Evolutionary conservation across 1,140 invertebrate genomes (phyloP).

Genomic region (Lethrus apterus): DNA sequence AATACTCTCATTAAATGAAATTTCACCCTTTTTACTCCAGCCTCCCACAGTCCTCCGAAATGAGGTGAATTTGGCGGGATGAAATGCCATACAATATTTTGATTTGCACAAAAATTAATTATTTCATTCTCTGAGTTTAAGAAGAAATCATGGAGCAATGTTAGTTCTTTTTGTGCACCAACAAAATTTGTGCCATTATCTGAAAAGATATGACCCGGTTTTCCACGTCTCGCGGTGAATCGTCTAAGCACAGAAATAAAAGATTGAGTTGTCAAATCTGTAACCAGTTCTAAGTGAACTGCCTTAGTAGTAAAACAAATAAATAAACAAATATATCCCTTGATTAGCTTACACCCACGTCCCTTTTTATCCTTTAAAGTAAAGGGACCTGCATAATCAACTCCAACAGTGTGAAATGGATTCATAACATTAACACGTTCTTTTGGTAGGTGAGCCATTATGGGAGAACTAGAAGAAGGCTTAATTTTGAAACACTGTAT

Average conservation of each 20-base stretch:
- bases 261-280: constrained; percentile 31
- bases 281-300: constrained; percentile 43
- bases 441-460: constrained; percentile 26
- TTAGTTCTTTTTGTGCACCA: constrained; percentile 25
- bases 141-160: not conserved
- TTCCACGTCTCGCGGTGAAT: constrained; percentile 35
- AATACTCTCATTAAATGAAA: constrained; percentile 28
- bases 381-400: constrained; percentile 30
- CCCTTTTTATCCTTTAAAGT: constrained; percentile 22
- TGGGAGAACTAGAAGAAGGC: constrained; percentile 7
- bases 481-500: constrained; percentile 22
- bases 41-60: constrained; percentile 36
- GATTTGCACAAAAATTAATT: not conserved
- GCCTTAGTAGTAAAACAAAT: constrained; percentile 41
- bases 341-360: constrained; percentile 26
- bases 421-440: constrained; percentile 15
- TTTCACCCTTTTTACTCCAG: constrained; percentile 25
- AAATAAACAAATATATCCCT: constrained; percentile 41
- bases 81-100: constrained; percentile 21
- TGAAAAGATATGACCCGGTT: constrained; percentile 29
- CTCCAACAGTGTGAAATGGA: constrained; percentile 19
- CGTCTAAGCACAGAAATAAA: constrained; percentile 31
- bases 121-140: not conserved
- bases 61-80: constrained; percentile 1
- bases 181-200: constrained; percentile 40